A percentile compares a stretch with the other conserved stretches of the same genome.
phyloP scores from a whole-genome alignment of 2,888 invertebrate species.

The Panzeria rudis region DNA sequence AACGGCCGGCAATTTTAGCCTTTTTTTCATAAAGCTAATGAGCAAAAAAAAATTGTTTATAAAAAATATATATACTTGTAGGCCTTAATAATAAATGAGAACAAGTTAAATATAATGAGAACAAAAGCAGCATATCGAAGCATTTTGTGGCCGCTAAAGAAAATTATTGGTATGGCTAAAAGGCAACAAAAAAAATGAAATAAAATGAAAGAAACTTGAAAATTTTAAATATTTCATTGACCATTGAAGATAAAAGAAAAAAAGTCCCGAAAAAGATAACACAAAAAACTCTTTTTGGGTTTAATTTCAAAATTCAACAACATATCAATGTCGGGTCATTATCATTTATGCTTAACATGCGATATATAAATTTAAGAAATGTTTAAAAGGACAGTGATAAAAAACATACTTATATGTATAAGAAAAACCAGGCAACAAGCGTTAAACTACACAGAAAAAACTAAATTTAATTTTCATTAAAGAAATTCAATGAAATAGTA shows the following conservation, averaged over 20 bases:
- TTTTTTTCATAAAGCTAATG: slow-evolving; percentile 58
- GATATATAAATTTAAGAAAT: slow-evolving; percentile 60
- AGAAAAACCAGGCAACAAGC: background rate
- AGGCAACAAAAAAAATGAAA: slow-evolving; percentile 1
- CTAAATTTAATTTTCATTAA: no score
- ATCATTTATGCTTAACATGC: slow-evolving; percentile 69
- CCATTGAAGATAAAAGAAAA: slow-evolving; percentile 30
- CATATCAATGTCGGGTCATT: slow-evolving; percentile 69
- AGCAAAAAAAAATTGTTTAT: slow-evolving; percentile 64
- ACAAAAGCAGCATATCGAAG: slow-evolving; percentile 31
- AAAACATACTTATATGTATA: background rate
- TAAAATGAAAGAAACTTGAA: slow-evolving; percentile 44
- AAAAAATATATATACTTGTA: slow-evolving; percentile 39
- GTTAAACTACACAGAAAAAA: no score
- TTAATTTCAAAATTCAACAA: slow-evolving; percentile 48
- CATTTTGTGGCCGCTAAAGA: slow-evolving; percentile 39
- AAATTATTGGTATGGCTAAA: slow-evolving; percentile 35
- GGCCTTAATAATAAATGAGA: slow-evolving; percentile 34
- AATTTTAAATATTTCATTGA: slow-evolving; percentile 63
- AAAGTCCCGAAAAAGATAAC: background rate
- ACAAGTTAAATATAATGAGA: slow-evolving; percentile 50
- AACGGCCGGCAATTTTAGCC: slow-evolving; percentile 45
- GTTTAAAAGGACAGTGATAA: slow-evolving; percentile 28
- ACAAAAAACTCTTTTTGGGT: slow-evolving; percentile 13
- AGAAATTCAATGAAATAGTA: no score